A percentile compares a stretch with the other conserved stretches of the same genome.
Conservation (phyloP, 2,888 invertebrate genomes). For the Drosophila putrida region DNA sequence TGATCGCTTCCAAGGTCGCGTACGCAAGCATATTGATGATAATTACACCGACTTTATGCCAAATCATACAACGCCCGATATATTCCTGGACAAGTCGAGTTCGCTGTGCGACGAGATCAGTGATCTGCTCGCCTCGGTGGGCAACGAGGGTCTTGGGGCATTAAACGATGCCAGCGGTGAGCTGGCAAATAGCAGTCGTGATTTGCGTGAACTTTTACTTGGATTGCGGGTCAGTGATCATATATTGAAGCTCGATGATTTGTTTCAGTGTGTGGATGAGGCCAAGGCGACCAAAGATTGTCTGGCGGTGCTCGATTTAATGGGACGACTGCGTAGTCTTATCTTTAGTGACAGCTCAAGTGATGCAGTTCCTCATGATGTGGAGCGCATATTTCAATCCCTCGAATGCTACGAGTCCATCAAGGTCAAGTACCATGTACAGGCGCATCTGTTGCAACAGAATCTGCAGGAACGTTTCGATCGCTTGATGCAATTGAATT, state of each 20-base stretch:
- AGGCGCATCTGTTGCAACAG: slow-evolving; percentile 82
- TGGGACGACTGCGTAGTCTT: slow-evolving; percentile 78
- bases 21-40: slow-evolving; percentile 83
- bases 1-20: slow-evolving; percentile 82
- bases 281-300: slow-evolving; percentile 83
- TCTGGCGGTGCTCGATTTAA: slow-evolving; percentile 77
- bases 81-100: slow-evolving; percentile 81
- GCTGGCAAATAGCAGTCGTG: slow-evolving; percentile 87
- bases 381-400: slow-evolving; percentile 78
- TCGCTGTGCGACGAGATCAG: slow-evolving; percentile 78
- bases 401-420: slow-evolving; percentile 83
- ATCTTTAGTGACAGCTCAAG: slow-evolving; percentile 64
- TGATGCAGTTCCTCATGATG: slow-evolving; percentile 52
- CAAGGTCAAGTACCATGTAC: slow-evolving; percentile 83
- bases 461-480: slow-evolving; percentile 84
- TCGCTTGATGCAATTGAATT: slow-evolving; percentile 81
- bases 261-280: slow-evolving; percentile 85
- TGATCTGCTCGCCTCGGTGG: slow-evolving; percentile 85
- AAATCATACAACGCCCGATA: slow-evolving; percentile 81
- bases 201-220: slow-evolving; percentile 87
- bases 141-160: slow-evolving; percentile 88
- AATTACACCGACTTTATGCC: slow-evolving; percentile 84
- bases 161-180: slow-evolving; percentile 88
- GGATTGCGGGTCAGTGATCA: slow-evolving; percentile 85
- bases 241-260: slow-evolving; percentile 85